Evolutionary conservation across 2,888 invertebrate genomes (phyloP), one percentile per base, ranked within the genome.

Genomic region (Amphimallon solstitiale): DNA sequence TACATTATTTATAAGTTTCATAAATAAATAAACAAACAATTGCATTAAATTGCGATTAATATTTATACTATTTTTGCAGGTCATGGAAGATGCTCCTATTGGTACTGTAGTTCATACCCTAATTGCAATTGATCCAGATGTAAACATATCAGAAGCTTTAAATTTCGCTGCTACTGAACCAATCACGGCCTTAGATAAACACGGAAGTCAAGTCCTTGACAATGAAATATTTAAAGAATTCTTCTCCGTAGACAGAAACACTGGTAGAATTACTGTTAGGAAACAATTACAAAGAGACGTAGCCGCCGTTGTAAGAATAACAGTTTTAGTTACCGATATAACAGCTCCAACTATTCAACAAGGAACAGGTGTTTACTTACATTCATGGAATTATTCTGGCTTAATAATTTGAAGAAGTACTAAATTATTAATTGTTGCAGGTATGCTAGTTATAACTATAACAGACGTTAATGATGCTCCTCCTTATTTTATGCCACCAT

Each of bases 161-260:
- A 84, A 88, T 65, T 92, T 86, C 72, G 88, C 88, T 23, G 86
- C 86, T 0, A 89, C 90, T 1, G 91, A 89, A 73, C 87, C 88
- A 0, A 90, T 94, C 17, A 89, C 88, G 0, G 95, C 94, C 0
- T 88, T 92, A 2, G 94, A 95, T 75, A 92, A 91, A 72, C 92
- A 94, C 78, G 93, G 94, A 7, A 90, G 92, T 72, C 90, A 90
- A 81, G 90, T 83, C 1, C 73, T 78, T 0, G 80, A 80, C 23
- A 81, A 77, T 61, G 84, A 85, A 45, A 78, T 79, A 68, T 86
- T 82, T 59, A 86, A 90, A 84, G 85, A 88, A 56, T 88, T 89
- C 75, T 92, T 92, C 76, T 84, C 85, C 1, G 86, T 92, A 2
- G 86, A 89, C 70, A 84, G 86, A 67, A 84, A 83, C 68, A 86